These are phyloP conservation scores for Beris chalybata DNA, from an alignment of 2,888 invertebrate species.

Conservation along the genomic window DNA sequence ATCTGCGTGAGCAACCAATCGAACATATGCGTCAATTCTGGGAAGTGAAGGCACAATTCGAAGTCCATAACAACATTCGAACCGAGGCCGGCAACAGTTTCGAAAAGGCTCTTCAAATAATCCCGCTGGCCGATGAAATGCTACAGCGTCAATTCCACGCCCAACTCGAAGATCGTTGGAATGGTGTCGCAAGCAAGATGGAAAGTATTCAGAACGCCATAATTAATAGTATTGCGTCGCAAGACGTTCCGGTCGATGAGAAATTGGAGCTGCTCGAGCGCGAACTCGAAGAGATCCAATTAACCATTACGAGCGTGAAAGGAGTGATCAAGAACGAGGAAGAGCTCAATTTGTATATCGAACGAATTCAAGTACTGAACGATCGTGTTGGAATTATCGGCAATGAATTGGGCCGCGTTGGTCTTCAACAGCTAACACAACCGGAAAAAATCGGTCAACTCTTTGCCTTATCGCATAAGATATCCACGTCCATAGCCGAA, in stretches of 20 bases:
- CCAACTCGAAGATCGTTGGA: conserved; percentile 78
- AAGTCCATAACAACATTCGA: conserved; percentile 76
- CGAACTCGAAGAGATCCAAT: conserved; percentile 73
- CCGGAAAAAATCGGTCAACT: conserved; percentile 77
- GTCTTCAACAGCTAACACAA: conserved; percentile 71
- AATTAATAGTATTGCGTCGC: conserved; percentile 70
- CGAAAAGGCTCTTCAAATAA: conserved; percentile 74
- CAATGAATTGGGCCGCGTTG: conserved; percentile 76
- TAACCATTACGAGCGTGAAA: conserved; percentile 70
- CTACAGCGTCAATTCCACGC: conserved; percentile 76
- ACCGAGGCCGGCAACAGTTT: conserved; percentile 73
- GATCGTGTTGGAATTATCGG: conserved; percentile 76
- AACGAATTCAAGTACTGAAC: conserved; percentile 76
- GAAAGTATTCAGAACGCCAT: conserved; percentile 68
- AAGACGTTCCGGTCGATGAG: conserved; percentile 73
- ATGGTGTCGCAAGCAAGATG: conserved; percentile 65
- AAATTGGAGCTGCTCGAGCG: conserved; percentile 75
- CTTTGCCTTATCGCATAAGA: conserved; percentile 68
- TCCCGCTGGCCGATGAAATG: conserved; percentile 84
- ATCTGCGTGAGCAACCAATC: conserved; percentile 64
- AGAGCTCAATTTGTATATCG: conserved; percentile 78
- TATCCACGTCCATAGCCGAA: conserved; percentile 73
- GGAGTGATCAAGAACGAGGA: conserved; percentile 82
- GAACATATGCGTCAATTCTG: conserved; percentile 82
- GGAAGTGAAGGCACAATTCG: conserved; percentile 86